Percentiles rank a stretch among this genome's conserved stretches.
Conservation (phyloP, 2,113 vertebrate genomes). For the Nothobranchius furzeri region DNA sequence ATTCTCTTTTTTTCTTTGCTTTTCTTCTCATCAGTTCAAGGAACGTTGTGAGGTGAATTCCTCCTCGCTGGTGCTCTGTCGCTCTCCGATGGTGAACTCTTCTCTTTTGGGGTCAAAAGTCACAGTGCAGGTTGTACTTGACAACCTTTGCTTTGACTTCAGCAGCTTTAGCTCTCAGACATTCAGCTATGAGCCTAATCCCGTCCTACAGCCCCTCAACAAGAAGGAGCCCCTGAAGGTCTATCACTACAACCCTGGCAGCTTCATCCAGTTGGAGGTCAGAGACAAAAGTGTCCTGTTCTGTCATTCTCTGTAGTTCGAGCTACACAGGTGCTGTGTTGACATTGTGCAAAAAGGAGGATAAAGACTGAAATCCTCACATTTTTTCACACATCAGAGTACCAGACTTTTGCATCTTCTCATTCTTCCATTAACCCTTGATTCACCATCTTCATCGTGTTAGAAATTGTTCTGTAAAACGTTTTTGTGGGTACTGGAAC, state of each 20-base stretch:
- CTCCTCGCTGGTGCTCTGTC: slow-evolving; percentile 87
- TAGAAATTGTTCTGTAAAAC: too few relatives aligned
- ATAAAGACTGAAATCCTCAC: too few relatives aligned
- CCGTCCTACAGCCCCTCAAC: slow-evolving; percentile 83
- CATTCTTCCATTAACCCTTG: too few relatives aligned
- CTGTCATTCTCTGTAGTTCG: neutral
- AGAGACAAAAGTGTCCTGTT: neutral
- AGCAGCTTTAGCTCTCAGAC: slow-evolving; percentile 77
- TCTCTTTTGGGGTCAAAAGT: slow-evolving; percentile 71
- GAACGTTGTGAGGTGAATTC: slow-evolving; percentile 89
- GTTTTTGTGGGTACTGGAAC: too few relatives aligned
- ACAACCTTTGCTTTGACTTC: slow-evolving; percentile 92
- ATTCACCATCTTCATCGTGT: too few relatives aligned
- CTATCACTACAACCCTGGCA: slow-evolving; percentile 94
- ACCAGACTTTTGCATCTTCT: too few relatives aligned
- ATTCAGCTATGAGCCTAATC: slow-evolving; percentile 91
- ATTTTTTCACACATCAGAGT: too few relatives aligned
- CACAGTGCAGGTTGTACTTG: slow-evolving; percentile 89
- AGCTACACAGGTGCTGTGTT: neutral
- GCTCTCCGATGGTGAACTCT: slow-evolving; percentile 84
- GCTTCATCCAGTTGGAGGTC: slow-evolving; percentile 97
- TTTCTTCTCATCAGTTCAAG: slow-evolving; percentile 78
- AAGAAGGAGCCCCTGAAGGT: slow-evolving; percentile 84
- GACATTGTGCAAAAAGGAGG: too few relatives aligned
- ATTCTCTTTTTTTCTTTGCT: neutral